These are phyloP conservation scores for Drosophila auraria DNA, from an alignment of 1,140 invertebrate species.

Conservation along the genomic window DNA sequence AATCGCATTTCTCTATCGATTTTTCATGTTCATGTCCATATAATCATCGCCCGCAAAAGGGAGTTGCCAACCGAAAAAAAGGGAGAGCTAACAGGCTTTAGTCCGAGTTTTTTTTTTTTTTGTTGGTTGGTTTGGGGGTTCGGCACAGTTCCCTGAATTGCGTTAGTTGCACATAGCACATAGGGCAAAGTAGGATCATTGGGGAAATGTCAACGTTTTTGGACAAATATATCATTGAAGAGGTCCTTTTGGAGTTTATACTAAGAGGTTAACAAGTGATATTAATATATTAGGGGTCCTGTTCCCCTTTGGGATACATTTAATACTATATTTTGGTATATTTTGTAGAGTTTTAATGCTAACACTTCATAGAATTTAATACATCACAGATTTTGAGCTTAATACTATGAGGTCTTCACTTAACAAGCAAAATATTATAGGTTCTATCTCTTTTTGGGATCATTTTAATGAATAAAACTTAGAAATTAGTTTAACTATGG, in stretches of 20 bases:
- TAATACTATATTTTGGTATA: neutral
- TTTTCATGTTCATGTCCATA: slow-evolving; percentile 76
- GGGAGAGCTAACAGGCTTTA: slow-evolving; percentile 34
- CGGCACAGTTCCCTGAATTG: slow-evolving; percentile 58
- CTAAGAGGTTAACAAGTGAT: neutral
- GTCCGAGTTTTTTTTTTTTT: neutral
- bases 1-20: slow-evolving; percentile 83
- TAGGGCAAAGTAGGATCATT: slow-evolving; percentile 8
- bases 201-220: neutral
- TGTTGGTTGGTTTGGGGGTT: neutral
- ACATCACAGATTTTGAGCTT: neutral
- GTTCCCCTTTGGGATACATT: neutral
- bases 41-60: slow-evolving; percentile 47
- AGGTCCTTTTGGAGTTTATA: no score
- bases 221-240: neutral
- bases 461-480: neutral
- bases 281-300: neutral
- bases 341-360: neutral
- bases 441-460: neutral
- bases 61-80: slow-evolving; percentile 50
- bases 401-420: no score
- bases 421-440: no score
- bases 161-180: slow-evolving; percentile 10
- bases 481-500: neutral
- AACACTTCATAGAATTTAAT: no score